Evolutionary conservation across 2,113 vertebrate genomes (phyloP).

Genomic region (Empidonax alnorum): DNA sequence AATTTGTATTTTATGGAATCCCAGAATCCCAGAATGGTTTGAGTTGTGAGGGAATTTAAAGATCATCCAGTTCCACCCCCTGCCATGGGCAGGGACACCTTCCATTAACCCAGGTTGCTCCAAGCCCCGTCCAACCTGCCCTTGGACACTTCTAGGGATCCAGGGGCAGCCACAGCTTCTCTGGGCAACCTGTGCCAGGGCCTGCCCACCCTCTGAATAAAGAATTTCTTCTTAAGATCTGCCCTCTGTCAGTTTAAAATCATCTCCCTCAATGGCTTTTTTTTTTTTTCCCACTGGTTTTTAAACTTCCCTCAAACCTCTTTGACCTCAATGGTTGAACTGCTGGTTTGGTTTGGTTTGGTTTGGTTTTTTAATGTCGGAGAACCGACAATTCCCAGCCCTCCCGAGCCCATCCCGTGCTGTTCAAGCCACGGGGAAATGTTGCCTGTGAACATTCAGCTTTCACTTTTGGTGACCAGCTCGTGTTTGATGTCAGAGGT

Average conservation of each 20-base stretch:
- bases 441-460: background rate
- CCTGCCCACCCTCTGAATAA: background rate
- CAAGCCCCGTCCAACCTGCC: background rate
- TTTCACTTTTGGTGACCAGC: background rate
- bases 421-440: background rate
- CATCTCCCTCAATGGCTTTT: background rate
- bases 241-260: background rate
- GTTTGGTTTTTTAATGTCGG: background rate
- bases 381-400: background rate
- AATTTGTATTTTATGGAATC: too few species aligned
- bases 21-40: background rate
- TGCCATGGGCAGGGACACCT: background rate
- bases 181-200: fast-evolving
- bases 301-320: background rate
- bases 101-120: fast-evolving
- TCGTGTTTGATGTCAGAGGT: background rate
- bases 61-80: background rate
- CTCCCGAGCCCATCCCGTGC: background rate
- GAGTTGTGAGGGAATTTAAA: background rate
- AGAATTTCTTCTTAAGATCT: background rate
- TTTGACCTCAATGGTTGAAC: background rate
- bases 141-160: background rate
- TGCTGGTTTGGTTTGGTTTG: background rate
- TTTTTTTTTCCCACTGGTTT: background rate
- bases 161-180: background rate